Conservation (phyloP, 2,113 vertebrate species). For the Pheucticus melanocephalus region DNA sequence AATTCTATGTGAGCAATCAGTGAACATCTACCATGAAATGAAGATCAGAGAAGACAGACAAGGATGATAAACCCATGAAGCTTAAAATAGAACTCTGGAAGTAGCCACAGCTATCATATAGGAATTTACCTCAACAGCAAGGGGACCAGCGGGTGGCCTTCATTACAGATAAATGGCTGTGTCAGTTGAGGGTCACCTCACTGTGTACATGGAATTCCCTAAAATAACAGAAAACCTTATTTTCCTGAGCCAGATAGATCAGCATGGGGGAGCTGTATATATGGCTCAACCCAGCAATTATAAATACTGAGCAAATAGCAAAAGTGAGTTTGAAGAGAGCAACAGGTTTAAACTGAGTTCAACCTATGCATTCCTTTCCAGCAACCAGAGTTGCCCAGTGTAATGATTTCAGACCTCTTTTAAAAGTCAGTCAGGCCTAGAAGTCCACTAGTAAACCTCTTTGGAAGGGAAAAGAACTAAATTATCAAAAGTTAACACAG, state of each 20-base stretch:
- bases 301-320: background rate
- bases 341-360: background rate
- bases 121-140: background rate
- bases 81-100: background rate
- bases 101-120: background rate
- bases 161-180: background rate
- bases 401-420: background rate
- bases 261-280: background rate
- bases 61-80: background rate
- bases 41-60: background rate
- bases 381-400: background rate
- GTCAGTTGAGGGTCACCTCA: background rate
- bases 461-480: background rate
- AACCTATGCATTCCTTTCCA: background rate
- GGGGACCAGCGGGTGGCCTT: background rate
- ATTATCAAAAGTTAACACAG: background rate
- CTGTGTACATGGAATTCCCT: background rate
- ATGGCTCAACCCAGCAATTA: background rate
- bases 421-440: background rate
- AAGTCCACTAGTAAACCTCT: background rate
- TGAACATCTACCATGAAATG: background rate
- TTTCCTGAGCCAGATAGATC: background rate
- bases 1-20: fast-evolving
- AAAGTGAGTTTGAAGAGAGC: background rate
- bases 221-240: background rate